Evolutionary conservation across 2,113 vertebrate genomes (phyloP).

Genomic region (Glaucomys volans): DNA sequence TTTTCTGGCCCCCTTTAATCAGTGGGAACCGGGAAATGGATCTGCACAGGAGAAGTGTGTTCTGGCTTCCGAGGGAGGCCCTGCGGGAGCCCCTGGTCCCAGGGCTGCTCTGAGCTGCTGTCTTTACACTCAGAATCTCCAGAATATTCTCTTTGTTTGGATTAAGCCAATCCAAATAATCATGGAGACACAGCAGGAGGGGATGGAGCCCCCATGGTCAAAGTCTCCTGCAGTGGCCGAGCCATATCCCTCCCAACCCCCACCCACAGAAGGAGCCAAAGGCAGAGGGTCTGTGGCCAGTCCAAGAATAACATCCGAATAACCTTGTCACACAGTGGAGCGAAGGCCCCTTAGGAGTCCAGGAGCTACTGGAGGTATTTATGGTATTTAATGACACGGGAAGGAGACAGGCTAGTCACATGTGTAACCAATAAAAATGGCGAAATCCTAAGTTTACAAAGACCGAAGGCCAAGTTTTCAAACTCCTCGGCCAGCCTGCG

Average conservation of each 20-base stretch:
- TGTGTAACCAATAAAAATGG: neutral
- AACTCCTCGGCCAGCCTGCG: neutral
- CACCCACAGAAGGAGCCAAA: neutral
- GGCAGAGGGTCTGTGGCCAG: too few relatives aligned
- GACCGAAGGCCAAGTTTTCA: neutral
- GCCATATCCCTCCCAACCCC: neutral
- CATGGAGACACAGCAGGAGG: fast-evolving
- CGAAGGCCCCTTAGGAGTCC: fast-evolving
- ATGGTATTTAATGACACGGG: neutral
- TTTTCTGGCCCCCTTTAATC: slow-evolving; percentile 71
- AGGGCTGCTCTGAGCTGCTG: fast-evolving
- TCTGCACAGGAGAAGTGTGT: neutral
- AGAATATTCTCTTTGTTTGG: neutral
- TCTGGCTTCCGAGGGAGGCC: neutral
- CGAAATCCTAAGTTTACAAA: neutral
- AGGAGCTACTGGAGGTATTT: fast-evolving
- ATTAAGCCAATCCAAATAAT: neutral
- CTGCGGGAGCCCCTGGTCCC: fast-evolving
- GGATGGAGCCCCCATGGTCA: neutral
- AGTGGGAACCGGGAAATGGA: slow-evolving; percentile 9
- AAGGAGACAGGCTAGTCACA: neutral
- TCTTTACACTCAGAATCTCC: neutral
- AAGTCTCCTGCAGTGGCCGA: fast-evolving
- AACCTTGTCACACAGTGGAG: fast-evolving
- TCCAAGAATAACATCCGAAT: fast-evolving